A percentile compares a stretch with the other conserved stretches of the same genome.
Conservation (phyloP, 2,888 invertebrate species). For the Capitulum mitella region DNA sequence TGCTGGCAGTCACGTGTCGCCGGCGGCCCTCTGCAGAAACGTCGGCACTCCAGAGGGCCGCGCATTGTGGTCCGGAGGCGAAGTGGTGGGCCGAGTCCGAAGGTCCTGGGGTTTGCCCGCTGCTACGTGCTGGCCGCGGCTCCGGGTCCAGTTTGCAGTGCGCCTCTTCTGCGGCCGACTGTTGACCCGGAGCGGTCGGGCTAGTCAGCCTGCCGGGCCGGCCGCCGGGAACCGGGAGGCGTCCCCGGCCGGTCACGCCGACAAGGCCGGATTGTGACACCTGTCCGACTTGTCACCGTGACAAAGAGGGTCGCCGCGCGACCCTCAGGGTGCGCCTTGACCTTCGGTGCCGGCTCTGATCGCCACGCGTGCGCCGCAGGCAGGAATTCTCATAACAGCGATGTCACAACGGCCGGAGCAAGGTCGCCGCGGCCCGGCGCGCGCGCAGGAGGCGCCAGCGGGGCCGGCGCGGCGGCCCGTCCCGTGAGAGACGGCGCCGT, state of each 20-base stretch:
- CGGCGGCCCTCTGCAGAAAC: too few relatives aligned
- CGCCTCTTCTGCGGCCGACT: too few relatives aligned
- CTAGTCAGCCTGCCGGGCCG: neutral
- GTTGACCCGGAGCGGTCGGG: too few relatives aligned
- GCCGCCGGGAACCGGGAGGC: neutral
- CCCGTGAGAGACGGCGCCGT: too few relatives aligned
- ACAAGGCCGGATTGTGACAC: constrained; percentile 7
- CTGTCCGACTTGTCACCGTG: neutral
- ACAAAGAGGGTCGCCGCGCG: neutral
- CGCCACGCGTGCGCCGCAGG: neutral
- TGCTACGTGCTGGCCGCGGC: too few relatives aligned
- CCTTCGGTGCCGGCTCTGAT: neutral
- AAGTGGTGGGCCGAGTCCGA: too few relatives aligned
- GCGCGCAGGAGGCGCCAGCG: neutral
- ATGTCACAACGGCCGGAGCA: neutral
- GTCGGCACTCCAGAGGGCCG: too few relatives aligned
- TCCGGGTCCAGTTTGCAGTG: too few relatives aligned
- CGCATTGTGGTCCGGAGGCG: too few relatives aligned
- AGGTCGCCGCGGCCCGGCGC: neutral
- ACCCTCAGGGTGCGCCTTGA: neutral
- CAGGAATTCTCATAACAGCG: neutral
- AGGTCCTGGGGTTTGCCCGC: too few relatives aligned
- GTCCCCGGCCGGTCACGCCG: neutral
- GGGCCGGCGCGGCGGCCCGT: neutral
- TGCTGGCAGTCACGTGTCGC: too few relatives aligned